Evolutionary conservation across 1,140 invertebrate genomes (phyloP), one percentile per base, ranked within the genome.

Genomic region (Chironomus tepperi): DNA sequence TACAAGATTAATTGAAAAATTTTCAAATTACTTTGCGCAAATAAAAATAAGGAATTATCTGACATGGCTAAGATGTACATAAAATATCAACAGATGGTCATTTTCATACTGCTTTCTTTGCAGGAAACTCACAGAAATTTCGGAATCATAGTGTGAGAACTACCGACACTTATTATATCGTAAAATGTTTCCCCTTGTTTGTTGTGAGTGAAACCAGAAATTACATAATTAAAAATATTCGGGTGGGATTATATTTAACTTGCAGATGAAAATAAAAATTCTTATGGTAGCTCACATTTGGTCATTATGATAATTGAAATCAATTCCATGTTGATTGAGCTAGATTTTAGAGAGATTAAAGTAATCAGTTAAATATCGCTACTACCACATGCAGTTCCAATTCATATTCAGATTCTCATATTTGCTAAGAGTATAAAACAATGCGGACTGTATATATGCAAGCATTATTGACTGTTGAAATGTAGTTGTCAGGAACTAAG

Each of bases 51-150:
- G 24, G 24, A 34, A 34, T 34, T 34, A 34, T 34, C 24, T 34
- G 24, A 34, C 24, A 34, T 34, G n/a, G 24, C 24, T 34, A 34
- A 34, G 24, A 34, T 34, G 24, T 34, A 34, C 24, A 34, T 12
- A 21, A 19, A 70, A 70, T 70, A 70, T 70, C 65, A 70, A 70
- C 65, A 70, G 65, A 70, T 70, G 65, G 65, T 70, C 65, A 70
- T 21, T 70, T 70, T 10, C 18, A 19, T 21, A 70, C 9, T 18
- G 19, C 19, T 18, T 70, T 70, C 65, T 18, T 70, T 70, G 47
- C 47, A 57, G 47, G 47, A 57, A 57, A 57, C 47, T 57, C 47
- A 57, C 47, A n/a, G 3, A 34, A 34, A 57, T 57, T 57, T n/a
- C 12, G 16, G 18, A 19, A 15, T 70, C 65, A 70, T 70, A 21